These are phyloP conservation scores for Tetrao urogallus DNA, from an alignment of 2,113 vertebrate genomes.

Conservation along the genomic window DNA sequence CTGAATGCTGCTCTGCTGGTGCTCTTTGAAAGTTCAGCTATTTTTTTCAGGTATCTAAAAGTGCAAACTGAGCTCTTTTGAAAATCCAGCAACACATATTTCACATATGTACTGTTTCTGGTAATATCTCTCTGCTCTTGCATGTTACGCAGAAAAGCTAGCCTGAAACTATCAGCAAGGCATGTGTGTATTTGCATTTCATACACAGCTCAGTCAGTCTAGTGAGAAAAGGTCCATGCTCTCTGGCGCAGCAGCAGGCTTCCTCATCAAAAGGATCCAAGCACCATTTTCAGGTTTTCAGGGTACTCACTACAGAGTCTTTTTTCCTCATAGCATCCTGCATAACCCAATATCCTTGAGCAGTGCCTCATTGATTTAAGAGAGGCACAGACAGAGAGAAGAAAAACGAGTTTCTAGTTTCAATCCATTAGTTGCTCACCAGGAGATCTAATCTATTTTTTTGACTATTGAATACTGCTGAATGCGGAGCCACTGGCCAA, in stretches of 20 bases:
- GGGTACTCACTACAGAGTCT: background rate
- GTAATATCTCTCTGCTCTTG: background rate
- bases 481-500: background rate
- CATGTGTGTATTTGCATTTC: background rate
- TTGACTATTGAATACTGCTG: background rate
- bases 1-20: conserved; percentile 2
- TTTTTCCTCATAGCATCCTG: background rate
- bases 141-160: background rate
- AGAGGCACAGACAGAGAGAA: background rate
- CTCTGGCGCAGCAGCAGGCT: background rate
- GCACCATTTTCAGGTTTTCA: background rate
- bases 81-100: background rate
- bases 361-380: conserved; percentile 12
- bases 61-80: conserved; percentile 33
- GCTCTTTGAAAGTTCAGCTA: conserved; percentile 20
- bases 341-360: conserved; percentile 4
- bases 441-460: background rate
- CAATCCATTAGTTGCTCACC: background rate
- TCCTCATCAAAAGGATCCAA: background rate
- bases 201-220: background rate
- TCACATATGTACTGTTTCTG: background rate
- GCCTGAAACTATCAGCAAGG: background rate
- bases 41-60: background rate
- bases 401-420: conserved; percentile 45
- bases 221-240: background rate